Evolutionary conservation across 2,113 vertebrate species (phyloP).

Genomic region (Eidolon helvum): DNA sequence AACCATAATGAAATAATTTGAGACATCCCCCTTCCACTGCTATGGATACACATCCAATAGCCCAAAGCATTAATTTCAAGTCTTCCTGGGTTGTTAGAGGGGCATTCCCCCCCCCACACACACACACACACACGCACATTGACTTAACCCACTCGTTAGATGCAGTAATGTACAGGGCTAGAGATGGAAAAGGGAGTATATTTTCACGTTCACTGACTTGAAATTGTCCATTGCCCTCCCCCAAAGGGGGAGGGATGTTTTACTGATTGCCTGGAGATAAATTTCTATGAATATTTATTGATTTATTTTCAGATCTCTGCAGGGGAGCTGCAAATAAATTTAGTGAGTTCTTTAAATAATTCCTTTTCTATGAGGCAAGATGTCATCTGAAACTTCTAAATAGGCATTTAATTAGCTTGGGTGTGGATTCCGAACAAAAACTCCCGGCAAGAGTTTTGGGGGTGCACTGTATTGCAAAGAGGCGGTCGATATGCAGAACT

Average conservation of each 20-base stretch:
- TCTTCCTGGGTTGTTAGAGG: background rate
- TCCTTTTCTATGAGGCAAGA: constrained; percentile 87
- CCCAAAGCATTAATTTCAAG: background rate
- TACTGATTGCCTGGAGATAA: constrained; percentile 70
- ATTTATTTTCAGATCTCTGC: constrained; percentile 86
- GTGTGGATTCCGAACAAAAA: constrained; percentile 87
- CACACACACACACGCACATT: background rate
- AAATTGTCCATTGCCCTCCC: constrained; percentile 52
- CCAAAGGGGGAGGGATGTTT: constrained; percentile 27
- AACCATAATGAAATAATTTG: background rate
- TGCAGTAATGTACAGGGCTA: background rate
- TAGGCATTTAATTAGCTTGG: constrained; percentile 93
- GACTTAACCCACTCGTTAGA: background rate
- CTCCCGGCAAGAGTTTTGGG: constrained; percentile 82
- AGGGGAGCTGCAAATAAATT: constrained; percentile 86
- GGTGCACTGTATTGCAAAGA: constrained; percentile 84
- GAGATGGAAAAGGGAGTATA: background rate
- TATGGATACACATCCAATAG: background rate
- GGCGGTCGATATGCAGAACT: constrained; percentile 93
- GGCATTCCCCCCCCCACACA: background rate
- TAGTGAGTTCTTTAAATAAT: constrained; percentile 88
- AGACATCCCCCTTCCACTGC: background rate
- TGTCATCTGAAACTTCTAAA: constrained; percentile 91
- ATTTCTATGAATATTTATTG: constrained; percentile 89
- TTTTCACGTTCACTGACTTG: constrained; percentile 52